A percentile compares a stretch with the other conserved stretches of the same genome.
These are phyloP conservation scores for Lymantria dispar DNA, from an alignment of 2,888 invertebrate genomes.

Conservation along the genomic window DNA sequence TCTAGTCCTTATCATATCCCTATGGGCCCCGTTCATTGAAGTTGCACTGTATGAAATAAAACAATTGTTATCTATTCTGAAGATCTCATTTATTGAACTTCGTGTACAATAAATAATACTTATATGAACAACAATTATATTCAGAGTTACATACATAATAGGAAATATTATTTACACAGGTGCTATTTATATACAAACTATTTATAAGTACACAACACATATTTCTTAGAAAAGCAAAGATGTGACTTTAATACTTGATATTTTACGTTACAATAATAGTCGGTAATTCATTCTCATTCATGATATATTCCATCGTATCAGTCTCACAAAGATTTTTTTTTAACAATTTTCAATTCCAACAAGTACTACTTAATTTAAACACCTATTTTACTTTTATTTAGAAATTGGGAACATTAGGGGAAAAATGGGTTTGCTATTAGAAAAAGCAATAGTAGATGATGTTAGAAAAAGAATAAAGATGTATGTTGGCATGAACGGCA, in stretches of 20 bases:
- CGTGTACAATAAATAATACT: conserved; percentile 6
- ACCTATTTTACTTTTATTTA: too few relatives aligned
- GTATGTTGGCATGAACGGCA: too few relatives aligned
- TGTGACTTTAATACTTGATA: neutral
- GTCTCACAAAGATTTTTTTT: neutral
- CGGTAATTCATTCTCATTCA: neutral
- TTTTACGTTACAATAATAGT: neutral
- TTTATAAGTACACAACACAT: conserved; percentile 16
- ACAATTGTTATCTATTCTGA: neutral
- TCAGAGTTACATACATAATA: conserved; percentile 27
- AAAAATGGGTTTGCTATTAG: too few relatives aligned
- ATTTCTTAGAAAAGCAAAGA: neutral
- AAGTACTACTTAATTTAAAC: too few relatives aligned
- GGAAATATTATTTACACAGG: conserved; percentile 33
- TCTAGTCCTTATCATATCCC: too few relatives aligned
- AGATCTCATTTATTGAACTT: conserved; percentile 9
- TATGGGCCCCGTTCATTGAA: too few relatives aligned
- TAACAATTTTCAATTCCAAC: neutral
- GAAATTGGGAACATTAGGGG: too few relatives aligned
- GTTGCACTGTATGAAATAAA: neutral
- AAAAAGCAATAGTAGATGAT: too few relatives aligned
- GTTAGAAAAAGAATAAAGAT: too few relatives aligned
- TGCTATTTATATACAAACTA: conserved; percentile 28
- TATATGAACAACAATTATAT: conserved; percentile 8
- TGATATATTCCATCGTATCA: neutral